These are phyloP conservation scores for Nasonia longicornis DNA, from an alignment of 1,140 invertebrate species.

Conservation along the genomic window DNA sequence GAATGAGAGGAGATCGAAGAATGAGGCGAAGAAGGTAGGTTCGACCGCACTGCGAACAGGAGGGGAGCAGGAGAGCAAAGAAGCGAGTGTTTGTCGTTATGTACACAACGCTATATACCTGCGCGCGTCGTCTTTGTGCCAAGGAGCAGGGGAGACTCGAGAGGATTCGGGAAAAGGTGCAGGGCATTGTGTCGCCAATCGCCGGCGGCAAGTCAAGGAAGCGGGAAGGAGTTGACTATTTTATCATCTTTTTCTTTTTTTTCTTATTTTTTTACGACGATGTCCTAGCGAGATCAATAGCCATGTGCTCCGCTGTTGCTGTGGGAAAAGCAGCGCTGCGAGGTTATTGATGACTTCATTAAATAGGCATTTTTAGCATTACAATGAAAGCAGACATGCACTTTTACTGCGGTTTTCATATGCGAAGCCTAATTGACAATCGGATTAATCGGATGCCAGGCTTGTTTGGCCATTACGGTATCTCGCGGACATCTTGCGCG, in stretches of 20 bases:
- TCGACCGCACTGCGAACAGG: background rate
- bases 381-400: background rate
- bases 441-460: background rate
- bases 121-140: background rate
- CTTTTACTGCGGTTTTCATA: background rate
- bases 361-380: no score
- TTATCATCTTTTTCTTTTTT: background rate
- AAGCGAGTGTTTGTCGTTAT: background rate
- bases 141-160: background rate
- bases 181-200: background rate
- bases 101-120: background rate
- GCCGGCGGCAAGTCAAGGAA: no score
- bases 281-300: no score
- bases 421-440: background rate
- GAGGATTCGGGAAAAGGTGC: background rate
- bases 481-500: background rate
- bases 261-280: background rate
- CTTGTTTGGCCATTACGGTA: background rate
- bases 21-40: background rate
- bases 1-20: slow-evolving; percentile 3
- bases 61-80: background rate
- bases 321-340: no score
- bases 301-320: no score
- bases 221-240: background rate
- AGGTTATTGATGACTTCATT: no score